phyloP scores from a whole-genome alignment of 1,140 invertebrate genomes.

The Heliothis subflexa region DNA sequence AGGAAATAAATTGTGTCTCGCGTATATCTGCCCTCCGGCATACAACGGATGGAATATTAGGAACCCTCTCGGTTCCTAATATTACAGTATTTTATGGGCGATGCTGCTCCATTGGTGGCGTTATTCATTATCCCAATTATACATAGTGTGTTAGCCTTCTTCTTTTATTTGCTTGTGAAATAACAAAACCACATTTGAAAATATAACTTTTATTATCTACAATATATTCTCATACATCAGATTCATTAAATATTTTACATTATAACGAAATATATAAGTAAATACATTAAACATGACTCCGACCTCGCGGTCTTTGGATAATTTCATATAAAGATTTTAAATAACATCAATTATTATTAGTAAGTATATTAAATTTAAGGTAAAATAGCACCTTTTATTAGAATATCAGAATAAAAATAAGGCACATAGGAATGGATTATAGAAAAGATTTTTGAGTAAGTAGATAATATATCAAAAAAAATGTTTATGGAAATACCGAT shows the following conservation, averaged over 20 bases:
- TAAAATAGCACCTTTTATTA: constrained; percentile 73
- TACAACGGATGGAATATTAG: too few species aligned
- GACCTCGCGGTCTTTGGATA: constrained; percentile 75
- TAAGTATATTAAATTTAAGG: constrained; percentile 42
- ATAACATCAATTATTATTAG: constrained; percentile 52
- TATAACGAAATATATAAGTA: constrained; percentile 70
- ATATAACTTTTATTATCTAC: constrained; percentile 81
- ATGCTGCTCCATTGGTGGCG: not conserved
- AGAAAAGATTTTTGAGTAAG: constrained; percentile 23
- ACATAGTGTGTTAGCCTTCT: too few species aligned
- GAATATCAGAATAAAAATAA: constrained; percentile 55
- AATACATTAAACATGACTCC: constrained; percentile 77
- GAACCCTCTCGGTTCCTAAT: too few species aligned
- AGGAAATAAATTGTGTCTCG: too few species aligned
- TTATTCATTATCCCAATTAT: not conserved
- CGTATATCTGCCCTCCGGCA: too few species aligned
- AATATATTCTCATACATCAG: constrained; percentile 75
- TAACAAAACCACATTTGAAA: constrained; percentile 55
- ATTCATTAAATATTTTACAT: constrained; percentile 76
- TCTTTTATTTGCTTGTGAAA: not conserved
- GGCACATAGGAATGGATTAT: constrained; percentile 50
- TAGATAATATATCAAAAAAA: constrained; percentile 49
- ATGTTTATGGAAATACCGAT: constrained; percentile 75
- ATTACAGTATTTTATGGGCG: too few species aligned
- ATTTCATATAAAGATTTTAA: constrained; percentile 56